These are phyloP conservation scores for Philypnodon macrostomus DNA, from an alignment of 2,797 vertebrate genomes.

Conservation along the genomic window DNA sequence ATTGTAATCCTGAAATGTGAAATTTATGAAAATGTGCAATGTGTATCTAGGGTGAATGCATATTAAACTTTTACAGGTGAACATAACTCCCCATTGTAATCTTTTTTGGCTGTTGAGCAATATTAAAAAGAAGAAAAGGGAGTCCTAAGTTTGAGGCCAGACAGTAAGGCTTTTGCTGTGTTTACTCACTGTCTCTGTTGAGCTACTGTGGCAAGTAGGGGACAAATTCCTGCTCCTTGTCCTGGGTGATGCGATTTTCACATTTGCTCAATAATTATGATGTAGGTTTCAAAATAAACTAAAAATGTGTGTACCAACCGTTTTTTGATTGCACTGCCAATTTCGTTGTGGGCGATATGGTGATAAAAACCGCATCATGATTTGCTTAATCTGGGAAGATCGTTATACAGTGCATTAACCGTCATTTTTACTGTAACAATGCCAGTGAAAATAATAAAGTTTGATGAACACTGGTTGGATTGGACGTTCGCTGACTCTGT, in stretches of 20 bases:
- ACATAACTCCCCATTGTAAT: no score
- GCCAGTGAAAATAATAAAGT: no score
- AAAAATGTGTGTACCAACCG: conserved; percentile 2
- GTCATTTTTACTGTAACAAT: no score
- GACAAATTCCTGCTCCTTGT: conserved; percentile 63
- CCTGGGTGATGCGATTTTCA: conserved; percentile 55
- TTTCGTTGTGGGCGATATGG: no score
- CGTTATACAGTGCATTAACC: no score
- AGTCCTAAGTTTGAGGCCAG: conserved; percentile 31
- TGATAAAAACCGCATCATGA: no score
- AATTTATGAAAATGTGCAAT: not conserved
- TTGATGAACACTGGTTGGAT: no score
- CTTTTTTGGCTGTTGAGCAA: not conserved
- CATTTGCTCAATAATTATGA: conserved; percentile 28
- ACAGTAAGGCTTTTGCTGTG: conserved; percentile 36
- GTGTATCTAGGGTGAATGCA: no score
- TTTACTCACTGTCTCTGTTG: conserved; percentile 64
- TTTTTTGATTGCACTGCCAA: conserved; percentile 4
- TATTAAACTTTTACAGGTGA: no score
- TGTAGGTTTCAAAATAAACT: conserved; percentile 19
- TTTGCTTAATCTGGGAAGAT: no score
- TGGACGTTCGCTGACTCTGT: no score
- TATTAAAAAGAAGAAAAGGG: conserved; percentile 17
- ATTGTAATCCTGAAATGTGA: not conserved
- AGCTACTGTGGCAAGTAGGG: conserved; percentile 55